Evolutionary conservation across 2,113 vertebrate species (phyloP).

Genomic region (Herpetotheres cachinnans): DNA sequence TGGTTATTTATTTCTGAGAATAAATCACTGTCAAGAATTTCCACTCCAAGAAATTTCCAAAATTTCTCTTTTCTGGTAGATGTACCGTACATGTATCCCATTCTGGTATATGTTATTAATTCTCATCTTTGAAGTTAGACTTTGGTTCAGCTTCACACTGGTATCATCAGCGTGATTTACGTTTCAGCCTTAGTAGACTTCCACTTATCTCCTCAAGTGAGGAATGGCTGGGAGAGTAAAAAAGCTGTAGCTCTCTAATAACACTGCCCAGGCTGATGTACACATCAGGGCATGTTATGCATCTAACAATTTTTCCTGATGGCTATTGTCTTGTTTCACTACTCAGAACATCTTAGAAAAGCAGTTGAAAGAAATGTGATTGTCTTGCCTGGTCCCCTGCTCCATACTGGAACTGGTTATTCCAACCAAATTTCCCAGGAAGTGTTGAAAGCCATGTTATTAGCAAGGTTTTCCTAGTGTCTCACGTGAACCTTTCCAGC

Average conservation of each 20-base stretch:
- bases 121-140: not conserved
- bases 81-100: fast-evolving
- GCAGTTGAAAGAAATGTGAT: not conserved
- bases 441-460: not conserved
- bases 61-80: not conserved
- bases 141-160: not conserved
- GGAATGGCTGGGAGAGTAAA: not conserved
- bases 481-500: not conserved
- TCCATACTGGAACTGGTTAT: not conserved
- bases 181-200: not conserved
- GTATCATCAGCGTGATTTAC: not conserved
- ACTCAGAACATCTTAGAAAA: not conserved
- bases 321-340: not conserved
- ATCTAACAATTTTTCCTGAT: not conserved
- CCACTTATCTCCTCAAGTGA: not conserved
- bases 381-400: not conserved
- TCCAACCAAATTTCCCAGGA: not conserved
- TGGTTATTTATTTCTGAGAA: not conserved
- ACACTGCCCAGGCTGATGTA: too few species aligned
- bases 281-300: not conserved
- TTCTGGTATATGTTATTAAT: not conserved
- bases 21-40: not conserved
- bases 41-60: too few species aligned
- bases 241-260: not conserved
- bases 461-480: not conserved